Conservation (phyloP, 2,113 vertebrate species). For the Oryzias woworae region DNA sequence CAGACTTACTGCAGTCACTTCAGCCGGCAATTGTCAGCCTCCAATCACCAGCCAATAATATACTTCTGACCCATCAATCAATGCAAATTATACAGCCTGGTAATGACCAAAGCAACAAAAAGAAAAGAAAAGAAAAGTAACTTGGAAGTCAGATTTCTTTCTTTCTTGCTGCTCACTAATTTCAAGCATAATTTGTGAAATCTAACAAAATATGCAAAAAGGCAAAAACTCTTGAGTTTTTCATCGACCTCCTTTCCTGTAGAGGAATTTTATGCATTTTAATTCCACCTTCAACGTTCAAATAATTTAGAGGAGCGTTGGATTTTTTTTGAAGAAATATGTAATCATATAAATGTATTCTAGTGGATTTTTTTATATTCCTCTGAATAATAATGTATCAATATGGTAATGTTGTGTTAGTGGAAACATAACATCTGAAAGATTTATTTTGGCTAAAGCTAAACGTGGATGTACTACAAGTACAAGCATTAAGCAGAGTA, state of each 20-base stretch:
- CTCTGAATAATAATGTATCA: background rate
- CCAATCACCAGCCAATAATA: constrained; percentile 48
- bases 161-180: background rate
- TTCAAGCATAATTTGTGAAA: too few species aligned
- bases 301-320: constrained; percentile 13
- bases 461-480: constrained; percentile 1
- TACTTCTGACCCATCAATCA: constrained; percentile 43
- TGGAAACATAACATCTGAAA: constrained; percentile 9
- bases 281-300: constrained; percentile 9
- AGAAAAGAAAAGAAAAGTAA: constrained; percentile 12
- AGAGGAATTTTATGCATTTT: constrained; percentile 10
- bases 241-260: background rate
- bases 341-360: background rate
- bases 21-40: constrained; percentile 38
- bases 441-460: constrained; percentile 4
- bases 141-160: constrained; percentile 19
- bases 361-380: constrained; percentile 10
- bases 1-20: constrained; percentile 19
- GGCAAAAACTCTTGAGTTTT: background rate
- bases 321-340: background rate
- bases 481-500: background rate
- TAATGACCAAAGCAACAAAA: constrained; percentile 22
- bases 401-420: background rate
- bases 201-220: background rate
- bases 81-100: constrained; percentile 31